Evolutionary conservation across 1,140 invertebrate genomes (phyloP).

Genomic region (Drosophila cardini): DNA sequence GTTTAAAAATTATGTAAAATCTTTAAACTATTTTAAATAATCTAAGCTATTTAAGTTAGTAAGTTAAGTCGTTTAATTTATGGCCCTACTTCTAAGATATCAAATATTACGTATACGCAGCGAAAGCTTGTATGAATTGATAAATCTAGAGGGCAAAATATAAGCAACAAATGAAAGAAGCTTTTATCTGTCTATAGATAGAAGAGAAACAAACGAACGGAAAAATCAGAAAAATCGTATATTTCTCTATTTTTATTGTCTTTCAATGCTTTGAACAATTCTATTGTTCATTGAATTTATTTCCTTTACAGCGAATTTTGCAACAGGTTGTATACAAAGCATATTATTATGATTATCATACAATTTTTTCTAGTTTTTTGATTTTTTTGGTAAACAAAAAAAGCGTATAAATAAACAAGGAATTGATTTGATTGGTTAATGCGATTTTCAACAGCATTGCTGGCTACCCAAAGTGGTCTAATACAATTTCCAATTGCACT

Average conservation of each 20-base stretch:
- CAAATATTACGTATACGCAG: conserved; percentile 74
- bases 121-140: conserved; percentile 53
- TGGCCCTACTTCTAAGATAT: not conserved
- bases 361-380: not conserved
- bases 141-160: conserved; percentile 32
- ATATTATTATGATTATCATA: conserved; percentile 12
- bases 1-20: no score
- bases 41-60: not conserved
- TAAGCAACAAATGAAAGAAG: conserved; percentile 40
- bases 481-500: conserved; percentile 29
- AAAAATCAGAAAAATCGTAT: conserved; percentile 8
- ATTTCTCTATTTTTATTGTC: conserved; percentile 9
- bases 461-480: conserved; percentile 29
- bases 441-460: conserved; percentile 37
- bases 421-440: conserved; percentile 40
- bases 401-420: conserved; percentile 31
- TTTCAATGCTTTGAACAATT: conserved; percentile 17
- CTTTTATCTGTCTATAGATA: conserved; percentile 36
- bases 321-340: conserved; percentile 70
- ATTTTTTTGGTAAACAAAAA: conserved; percentile 32
- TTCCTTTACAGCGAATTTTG: conserved; percentile 34
- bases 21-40: no score
- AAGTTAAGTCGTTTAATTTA: conserved; percentile 9
- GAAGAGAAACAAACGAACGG: not conserved
- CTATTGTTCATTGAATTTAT: conserved; percentile 10